phyloP scores from a whole-genome alignment of 2,888 invertebrate species.

The Philereme vetulata region DNA sequence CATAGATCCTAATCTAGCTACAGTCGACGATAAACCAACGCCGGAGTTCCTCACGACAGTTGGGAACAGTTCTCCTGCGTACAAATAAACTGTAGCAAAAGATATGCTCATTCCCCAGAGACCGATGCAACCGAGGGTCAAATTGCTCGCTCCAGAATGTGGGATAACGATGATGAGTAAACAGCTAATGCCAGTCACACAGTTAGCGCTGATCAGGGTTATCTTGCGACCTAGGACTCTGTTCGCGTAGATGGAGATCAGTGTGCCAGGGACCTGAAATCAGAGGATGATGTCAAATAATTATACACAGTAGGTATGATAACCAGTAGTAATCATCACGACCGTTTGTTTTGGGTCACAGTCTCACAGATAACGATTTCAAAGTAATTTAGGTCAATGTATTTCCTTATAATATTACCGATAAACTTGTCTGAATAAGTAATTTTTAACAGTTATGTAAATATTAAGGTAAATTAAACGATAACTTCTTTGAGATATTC shows the following conservation, averaged over 20 bases:
- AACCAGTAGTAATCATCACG: conserved; percentile 7
- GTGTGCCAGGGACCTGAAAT: conserved; percentile 84
- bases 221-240: conserved; percentile 87
- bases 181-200: conserved; percentile 86
- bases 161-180: conserved; percentile 85
- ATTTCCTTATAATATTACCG: conserved; percentile 7
- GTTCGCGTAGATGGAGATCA: conserved; percentile 86
- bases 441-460: neutral
- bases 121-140: conserved; percentile 88
- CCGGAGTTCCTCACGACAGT: conserved; percentile 95
- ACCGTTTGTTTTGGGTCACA: conserved; percentile 16
- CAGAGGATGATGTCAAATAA: conserved; percentile 11
- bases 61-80: conserved; percentile 94
- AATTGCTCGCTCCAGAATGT: conserved; percentile 72
- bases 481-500: neutral
- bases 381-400: conserved; percentile 27
- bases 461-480: neutral
- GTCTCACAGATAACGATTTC: conserved; percentile 24
- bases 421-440: neutral
- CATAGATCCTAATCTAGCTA: conserved; percentile 94
- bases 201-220: conserved; percentile 86
- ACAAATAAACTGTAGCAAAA: conserved; percentile 94
- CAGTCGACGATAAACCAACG: conserved; percentile 93
- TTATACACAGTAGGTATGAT: neutral
- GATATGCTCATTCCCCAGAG: conserved; percentile 92